These are phyloP conservation scores for Cossypha caffra DNA, from an alignment of 2,797 vertebrate species.

Conservation along the genomic window DNA sequence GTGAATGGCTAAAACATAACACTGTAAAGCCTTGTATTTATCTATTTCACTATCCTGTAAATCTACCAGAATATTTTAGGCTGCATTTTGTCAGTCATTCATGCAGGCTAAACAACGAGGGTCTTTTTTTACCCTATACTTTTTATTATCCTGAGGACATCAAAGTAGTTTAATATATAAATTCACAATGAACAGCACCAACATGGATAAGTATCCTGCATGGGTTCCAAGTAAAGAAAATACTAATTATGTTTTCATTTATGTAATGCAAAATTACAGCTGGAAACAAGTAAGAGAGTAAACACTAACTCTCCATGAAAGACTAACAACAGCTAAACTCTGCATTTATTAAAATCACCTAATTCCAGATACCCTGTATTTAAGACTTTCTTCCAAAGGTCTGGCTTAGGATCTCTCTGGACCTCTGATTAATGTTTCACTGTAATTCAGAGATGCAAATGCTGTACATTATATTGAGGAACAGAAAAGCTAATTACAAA, in stretches of 20 bases:
- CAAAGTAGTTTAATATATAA: neutral
- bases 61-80: neutral
- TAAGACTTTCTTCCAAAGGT: neutral
- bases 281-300: neutral
- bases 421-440: neutral
- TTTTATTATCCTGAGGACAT: neutral
- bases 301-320: neutral
- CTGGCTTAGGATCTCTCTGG: neutral
- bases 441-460: neutral
- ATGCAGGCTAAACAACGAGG: neutral
- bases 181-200: neutral
- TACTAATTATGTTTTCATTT: neutral
- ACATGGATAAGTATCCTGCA: neutral
- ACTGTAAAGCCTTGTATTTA: neutral
- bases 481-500: neutral
- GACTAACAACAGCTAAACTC: neutral
- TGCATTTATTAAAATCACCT: neutral
- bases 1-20: neutral
- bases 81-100: neutral
- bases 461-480: neutral
- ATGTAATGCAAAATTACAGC: neutral
- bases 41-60: neutral
- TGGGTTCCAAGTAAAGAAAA: neutral
- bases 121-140: neutral
- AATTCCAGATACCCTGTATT: neutral